Percentiles rank a stretch among this genome's conserved stretches.
Conservation (phyloP, 2,888 invertebrate genomes). For the Machimus atricapillus region DNA sequence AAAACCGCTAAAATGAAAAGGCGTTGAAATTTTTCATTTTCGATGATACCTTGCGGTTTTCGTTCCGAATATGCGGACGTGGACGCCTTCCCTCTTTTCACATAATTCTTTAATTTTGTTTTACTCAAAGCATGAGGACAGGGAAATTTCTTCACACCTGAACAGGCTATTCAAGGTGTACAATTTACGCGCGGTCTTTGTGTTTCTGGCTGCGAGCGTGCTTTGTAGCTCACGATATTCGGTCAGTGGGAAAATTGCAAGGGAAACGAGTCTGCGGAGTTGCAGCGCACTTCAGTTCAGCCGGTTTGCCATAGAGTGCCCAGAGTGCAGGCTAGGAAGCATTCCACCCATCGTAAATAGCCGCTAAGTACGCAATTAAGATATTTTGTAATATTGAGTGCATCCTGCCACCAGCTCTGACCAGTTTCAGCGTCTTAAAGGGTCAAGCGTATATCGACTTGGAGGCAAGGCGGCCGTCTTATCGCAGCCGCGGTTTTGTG, state of each 20-base stretch:
- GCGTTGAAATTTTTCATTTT: not conserved
- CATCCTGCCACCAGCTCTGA: constrained; percentile 26
- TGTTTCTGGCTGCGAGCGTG: not conserved
- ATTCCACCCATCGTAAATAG: constrained; percentile 7
- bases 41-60: constrained; percentile 29
- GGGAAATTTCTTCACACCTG: not conserved
- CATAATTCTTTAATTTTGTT: not conserved
- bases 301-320: not conserved
- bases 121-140: not conserved
- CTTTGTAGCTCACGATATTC: not conserved
- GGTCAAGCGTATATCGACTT: constrained; percentile 6
- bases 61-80: constrained; percentile 3
- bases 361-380: constrained; percentile 17
- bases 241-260: not conserved
- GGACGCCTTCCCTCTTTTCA: not conserved
- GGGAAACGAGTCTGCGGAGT: not conserved
- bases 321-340: not conserved
- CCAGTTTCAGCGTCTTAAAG: not conserved
- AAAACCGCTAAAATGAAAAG: constrained; percentile 28
- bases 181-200: constrained; percentile 1
- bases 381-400: not conserved
- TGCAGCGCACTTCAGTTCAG: not conserved
- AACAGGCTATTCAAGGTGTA: not conserved
- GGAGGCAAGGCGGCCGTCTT: not conserved
- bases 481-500: not conserved